Base-by-base conservation (phyloP, 2,113 vertebrate genomes). In the Cheirogaleus medius region DNA sequence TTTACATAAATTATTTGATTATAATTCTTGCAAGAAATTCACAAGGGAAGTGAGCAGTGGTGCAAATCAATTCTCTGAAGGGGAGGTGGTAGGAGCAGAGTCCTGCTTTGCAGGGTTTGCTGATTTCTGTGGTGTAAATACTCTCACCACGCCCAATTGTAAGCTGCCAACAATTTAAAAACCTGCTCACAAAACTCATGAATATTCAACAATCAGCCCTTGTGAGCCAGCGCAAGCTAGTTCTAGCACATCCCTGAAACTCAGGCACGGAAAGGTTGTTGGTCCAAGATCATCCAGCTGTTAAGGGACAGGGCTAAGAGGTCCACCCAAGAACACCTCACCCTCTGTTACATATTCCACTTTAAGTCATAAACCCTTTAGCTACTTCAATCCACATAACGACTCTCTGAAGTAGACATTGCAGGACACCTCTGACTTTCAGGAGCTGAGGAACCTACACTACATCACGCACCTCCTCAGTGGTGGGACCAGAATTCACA, bases 211-310 rank as follows among this genome's bases (percentile, higher is more conserved):
- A 6, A 37, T 34, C 39, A 20, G 11, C 15, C 49, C 52, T 44
- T 2, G 0, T 4, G 39, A 68, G 34, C 6, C 34, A 14, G 20
- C 0, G 2, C 66, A 68, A 56, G 47, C 39, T 34, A 17, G 12
- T 32, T 74, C 63, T n/a, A 4, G 23, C 34, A 21, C 4, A 1
- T 66, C 27, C 14, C 4, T 37, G n/a, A 47, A 81, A 29, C n/a
- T 32, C 69, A 76, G 49, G 25, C 8, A 13, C 8, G 6, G 73
- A 64, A 39, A 81, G 4, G 32, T 20, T 85, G 15, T 52, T 78
- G 71, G 14, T 25, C 14, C 34, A 49, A 34, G 56, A n/a, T 76
- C 39, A 44, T 32, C 37, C 78, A 20, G 12, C 27, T 34, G 7
- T 13, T 18, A n/a, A 85, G 64, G 39, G 34, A 56, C 9, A 74